Evolutionary conservation across 2,888 invertebrate genomes (phyloP), one percentile per base, ranked within the genome.

Genomic region (Frankliniella intonsa): DNA sequence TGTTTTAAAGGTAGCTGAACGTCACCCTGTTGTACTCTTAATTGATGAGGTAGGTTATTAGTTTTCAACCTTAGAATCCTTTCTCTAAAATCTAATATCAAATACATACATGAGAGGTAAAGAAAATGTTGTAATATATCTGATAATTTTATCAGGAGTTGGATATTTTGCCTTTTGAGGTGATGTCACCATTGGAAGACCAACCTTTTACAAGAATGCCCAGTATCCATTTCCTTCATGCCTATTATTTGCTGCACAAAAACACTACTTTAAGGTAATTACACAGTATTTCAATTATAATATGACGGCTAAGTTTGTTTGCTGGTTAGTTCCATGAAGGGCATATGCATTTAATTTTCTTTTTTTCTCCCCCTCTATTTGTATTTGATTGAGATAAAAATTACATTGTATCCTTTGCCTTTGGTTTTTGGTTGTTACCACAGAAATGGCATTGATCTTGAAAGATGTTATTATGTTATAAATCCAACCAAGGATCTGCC

Each of bases 141-240:
- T 81, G 50, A 84, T 69, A 82, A 83, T 84, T 84, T 83, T 87
- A 88, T 69, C 86, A 94, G 94, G 89, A 90, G 85, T 87, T 95
- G 19, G 95, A 95, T 88, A 90, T 90, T 82, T 90, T 96, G 83
- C 95, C 96, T 0, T 95, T 95, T 93, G 96, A 96, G 88, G 92
- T 91, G 84, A 88, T 95, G 82, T 91, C 92, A 0, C 88, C 92
- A 19, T 85, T 95, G 17, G 88, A 89, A 83, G 88, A 90, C n/a
- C 92, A 94, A 80, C 92, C 94, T 0, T 92, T 94, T 0, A 91
- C 93, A 0, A 89, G 96, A 82, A 91, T 95, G 87, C 94, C 95
- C 65, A 95, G 94, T 80, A 87, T 94, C 14, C 92, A 93, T 86
- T 90, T 93, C 84, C 87, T 91, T 0, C 92, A 93, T 86, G 90